phyloP scores from a whole-genome alignment of 2,113 vertebrate genomes.

The Alexandromys fortis region DNA sequence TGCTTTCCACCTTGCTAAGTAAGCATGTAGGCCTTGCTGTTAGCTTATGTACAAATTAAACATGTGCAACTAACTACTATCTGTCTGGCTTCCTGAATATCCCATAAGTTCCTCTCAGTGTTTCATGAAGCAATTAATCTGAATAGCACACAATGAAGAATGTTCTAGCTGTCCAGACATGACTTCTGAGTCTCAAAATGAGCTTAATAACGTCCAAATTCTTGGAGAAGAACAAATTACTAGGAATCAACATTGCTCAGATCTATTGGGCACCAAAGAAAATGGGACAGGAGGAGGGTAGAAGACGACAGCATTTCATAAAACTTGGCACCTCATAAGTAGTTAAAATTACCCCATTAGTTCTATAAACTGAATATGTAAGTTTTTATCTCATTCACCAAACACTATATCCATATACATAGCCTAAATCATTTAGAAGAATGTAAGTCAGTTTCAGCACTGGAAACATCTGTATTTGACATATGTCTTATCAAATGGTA shows the following conservation, averaged over 20 bases:
- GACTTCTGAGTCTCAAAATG: not conserved
- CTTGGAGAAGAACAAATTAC: not conserved
- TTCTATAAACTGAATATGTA: not conserved
- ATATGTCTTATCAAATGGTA: not conserved
- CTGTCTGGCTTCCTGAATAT: not conserved
- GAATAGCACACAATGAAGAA: not conserved
- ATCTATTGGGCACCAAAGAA: not conserved
- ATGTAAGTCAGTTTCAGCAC: not conserved
- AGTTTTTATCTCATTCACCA: not conserved
- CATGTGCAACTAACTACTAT: rapidly evolving
- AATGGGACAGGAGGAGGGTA: not conserved
- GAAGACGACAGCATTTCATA: not conserved
- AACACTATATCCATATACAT: not conserved
- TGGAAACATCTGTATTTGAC: not conserved
- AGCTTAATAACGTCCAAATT: not conserved
- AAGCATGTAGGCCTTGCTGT: not conserved
- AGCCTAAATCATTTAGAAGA: not conserved
- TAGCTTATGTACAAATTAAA: not conserved
- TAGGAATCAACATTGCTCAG: not conserved
- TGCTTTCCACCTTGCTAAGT: not conserved
- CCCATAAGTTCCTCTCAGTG: not conserved
- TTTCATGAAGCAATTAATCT: not conserved
- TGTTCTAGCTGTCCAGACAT: not conserved
- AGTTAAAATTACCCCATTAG: not conserved
- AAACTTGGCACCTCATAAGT: not conserved